Base-by-base conservation (phyloP, 2,888 invertebrate species). In the Drosophila subsilvestris region DNA sequence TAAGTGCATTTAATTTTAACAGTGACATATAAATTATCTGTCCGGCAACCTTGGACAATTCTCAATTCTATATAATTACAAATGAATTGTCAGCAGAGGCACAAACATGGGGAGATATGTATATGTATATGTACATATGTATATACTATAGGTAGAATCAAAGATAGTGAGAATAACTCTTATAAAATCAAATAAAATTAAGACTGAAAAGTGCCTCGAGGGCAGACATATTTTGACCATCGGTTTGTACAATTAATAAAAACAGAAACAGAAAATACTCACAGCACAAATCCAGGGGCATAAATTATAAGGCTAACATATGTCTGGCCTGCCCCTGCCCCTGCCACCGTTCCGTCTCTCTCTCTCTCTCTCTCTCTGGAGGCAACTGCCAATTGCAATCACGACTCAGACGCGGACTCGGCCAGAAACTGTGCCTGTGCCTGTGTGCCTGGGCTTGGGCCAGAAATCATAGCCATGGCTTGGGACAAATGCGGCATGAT, bases 401-500 rank as follows among this genome's bases (percentile, higher is more conserved):
- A 86, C 82, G 82, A 82, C 80, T 77, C 62, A 59, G 66, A 78
- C 37, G 37, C 37, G 37, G 37, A 14, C 37, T 14, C 14, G 37
- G 37, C 66, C 73, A 73, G 57, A 61, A 65, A 59, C 56, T 60
- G 12, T 2, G n/a, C n/a, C n/a, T 32, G 32, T 32, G 32, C 32
- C 32, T 32, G 29, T 47, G 47, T 44, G 47, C 18, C 45, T 55
- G 44, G 18, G 37, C 37, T 14, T 37, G 58, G 70, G 70, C 49
- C 44, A 67, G 71, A 80, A 86, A 81, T 76, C 87, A 80, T 84
- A 78, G 72, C 89, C 84, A 74, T 74, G 57, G 87, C 79, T 76
- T 56, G 70, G 85, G 88, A 85, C 88, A 85, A 76, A 87, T 86
- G 89, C 85, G 88, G 85, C 85, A 89, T 85, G 85, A 85, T 89